Base-by-base conservation (phyloP, 2,888 invertebrate species). In the Schizaphis graminum region DNA sequence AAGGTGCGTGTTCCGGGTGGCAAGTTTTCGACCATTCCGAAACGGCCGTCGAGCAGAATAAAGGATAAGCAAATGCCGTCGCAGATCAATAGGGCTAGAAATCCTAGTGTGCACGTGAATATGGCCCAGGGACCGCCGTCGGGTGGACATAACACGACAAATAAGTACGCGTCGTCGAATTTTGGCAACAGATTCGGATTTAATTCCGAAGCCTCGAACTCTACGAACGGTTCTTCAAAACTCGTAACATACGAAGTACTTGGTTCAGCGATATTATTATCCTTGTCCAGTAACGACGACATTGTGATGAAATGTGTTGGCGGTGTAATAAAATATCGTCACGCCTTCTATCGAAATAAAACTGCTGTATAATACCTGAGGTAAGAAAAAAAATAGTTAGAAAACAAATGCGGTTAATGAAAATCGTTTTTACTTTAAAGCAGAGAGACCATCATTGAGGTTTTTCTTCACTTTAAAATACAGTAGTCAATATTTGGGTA, bases 51-150 rank as follows among this genome's bases (percentile, higher is more conserved):
- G 13, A 61, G 26, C 57, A 92, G 26, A 24, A 61, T 8, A 49
- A 92, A 35, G 49, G 87, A 92, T 44, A 61, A n/a, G 47, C 85
- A 92, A 21, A 87, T 35, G 24, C 92, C 92, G 67, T 92, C 92
- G 24, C 44, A 26, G 3, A 87, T 24, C 47, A 87, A 61, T 35
- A 61, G 16, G 47, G 92, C 56, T n/a, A 47, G 7, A 35, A 61
- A 47, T 11, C 86, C 49, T 13, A 92, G 57, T 11, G 49, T 11
- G 49, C 92, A 87, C 13, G 92, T 87, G 49, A 61, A 1, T n/a
- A 56, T 16, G 4, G 87, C 28, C 92, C 92, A 92, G 7, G n/a
- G 11, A 11, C 86, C 87, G 10, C n/a, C n/a, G 26, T 92, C 92
- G 11, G 57, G 47, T 11, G 92, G 86, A 47, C 61, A 87, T 24